These are phyloP conservation scores for Cetoscarus ocellatus DNA, from an alignment of 2,797 vertebrate genomes.

Conservation along the genomic window DNA sequence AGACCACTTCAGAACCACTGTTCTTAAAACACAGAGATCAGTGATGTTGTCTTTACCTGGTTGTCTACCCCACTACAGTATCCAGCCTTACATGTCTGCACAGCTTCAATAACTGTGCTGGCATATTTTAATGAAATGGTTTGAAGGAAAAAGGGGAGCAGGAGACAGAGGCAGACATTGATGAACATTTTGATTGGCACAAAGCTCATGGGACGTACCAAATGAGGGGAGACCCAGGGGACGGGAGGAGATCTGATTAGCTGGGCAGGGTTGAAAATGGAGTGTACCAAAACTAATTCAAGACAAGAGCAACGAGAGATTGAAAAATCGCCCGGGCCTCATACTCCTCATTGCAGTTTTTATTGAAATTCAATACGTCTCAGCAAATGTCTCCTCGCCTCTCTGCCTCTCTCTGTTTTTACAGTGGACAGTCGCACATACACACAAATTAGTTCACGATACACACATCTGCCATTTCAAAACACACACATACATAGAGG, in stretches of 20 bases:
- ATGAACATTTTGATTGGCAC: constrained; percentile 81
- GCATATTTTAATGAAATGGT: constrained; percentile 63
- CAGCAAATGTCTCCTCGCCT: constrained; percentile 61
- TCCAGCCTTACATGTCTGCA: constrained; percentile 23
- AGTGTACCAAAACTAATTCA: constrained; percentile 77
- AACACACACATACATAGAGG: constrained; percentile 29
- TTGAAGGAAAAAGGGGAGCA: constrained; percentile 42
- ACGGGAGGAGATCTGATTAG: constrained; percentile 75
- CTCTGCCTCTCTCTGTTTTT: constrained; percentile 58
- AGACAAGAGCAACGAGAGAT: constrained; percentile 70
- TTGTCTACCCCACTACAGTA: constrained; percentile 5
- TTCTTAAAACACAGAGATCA: too few relatives aligned
- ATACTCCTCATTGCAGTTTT: constrained; percentile 62
- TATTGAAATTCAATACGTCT: constrained; percentile 81
- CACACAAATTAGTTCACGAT: constrained; percentile 16
- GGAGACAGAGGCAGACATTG: constrained; percentile 68
- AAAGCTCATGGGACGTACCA: constrained; percentile 77
- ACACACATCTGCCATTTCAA: constrained; percentile 31
- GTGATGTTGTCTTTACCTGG: not conserved
- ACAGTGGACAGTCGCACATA: constrained; percentile 41
- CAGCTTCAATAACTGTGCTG: constrained; percentile 45
- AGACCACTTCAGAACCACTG: too few relatives aligned
- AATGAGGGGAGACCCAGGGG: constrained; percentile 73
- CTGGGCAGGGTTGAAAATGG: constrained; percentile 69
- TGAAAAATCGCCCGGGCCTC: constrained; percentile 69